Conservation (phyloP, 2,113 vertebrate genomes). For the Sminthopsis crassicaudata region DNA sequence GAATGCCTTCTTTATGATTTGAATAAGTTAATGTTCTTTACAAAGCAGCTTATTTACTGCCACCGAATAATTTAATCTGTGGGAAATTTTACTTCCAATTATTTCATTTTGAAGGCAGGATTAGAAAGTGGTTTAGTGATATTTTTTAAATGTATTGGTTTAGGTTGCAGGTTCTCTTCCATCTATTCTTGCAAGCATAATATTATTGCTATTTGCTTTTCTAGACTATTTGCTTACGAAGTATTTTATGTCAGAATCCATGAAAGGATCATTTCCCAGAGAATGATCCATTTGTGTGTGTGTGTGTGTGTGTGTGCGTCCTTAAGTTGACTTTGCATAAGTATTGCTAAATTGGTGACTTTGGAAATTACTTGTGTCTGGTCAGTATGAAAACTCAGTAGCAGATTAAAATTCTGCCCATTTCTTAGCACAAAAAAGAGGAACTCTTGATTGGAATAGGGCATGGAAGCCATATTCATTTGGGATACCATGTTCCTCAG, state of each 20-base stretch:
- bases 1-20: neutral
- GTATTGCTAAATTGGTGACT: neutral
- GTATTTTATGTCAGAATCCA: neutral
- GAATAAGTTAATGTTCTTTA: neutral
- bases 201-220: neutral
- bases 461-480: neutral
- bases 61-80: neutral
- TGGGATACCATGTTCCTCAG: neutral
- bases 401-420: neutral
- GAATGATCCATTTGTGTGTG: neutral
- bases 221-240: neutral
- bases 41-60: neutral
- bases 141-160: neutral
- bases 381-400: neutral
- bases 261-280: constrained; percentile 1
- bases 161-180: neutral
- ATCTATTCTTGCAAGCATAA: constrained; percentile 31
- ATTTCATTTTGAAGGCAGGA: neutral
- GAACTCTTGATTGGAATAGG: neutral
- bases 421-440: neutral
- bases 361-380: neutral
- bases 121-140: neutral
- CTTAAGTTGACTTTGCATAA: neutral
- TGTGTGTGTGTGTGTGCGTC: neutral
- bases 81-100: neutral